Conservation (phyloP, 1,140 invertebrate species). For the Conopomorpha cramerella region DNA sequence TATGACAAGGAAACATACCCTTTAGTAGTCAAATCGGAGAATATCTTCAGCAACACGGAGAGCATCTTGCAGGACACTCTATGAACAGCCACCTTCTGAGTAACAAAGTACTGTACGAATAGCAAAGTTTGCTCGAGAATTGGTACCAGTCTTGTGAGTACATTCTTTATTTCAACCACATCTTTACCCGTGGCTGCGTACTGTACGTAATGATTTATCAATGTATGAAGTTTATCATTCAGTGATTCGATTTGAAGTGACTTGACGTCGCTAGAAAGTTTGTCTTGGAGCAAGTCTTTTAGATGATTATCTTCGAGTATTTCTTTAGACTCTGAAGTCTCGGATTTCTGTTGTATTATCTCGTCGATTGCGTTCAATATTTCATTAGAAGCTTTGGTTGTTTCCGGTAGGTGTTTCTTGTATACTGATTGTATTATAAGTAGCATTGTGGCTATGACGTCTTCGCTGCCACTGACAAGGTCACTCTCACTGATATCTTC, state of each 20-base stretch:
- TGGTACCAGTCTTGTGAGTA: constrained; percentile 59
- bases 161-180: constrained; percentile 18
- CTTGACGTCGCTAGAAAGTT: constrained; percentile 63
- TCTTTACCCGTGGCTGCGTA: constrained; percentile 16
- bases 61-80: constrained; percentile 81
- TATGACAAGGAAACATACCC: no score
- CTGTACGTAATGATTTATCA: constrained; percentile 21
- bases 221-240: constrained; percentile 18
- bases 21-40: constrained; percentile 83
- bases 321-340: constrained; percentile 39
- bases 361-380: constrained; percentile 40
- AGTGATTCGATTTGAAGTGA: constrained; percentile 54
- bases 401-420: constrained; percentile 62
- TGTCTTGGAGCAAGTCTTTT: constrained; percentile 64
- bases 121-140: constrained; percentile 79
- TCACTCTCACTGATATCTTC: constrained; percentile 13
- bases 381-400: constrained; percentile 21
- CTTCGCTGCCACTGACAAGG: constrained; percentile 53
- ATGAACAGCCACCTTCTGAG: constrained; percentile 75
- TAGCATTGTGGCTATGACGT: constrained; percentile 64
- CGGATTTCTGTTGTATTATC: constrained; percentile 38
- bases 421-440: constrained; percentile 71
- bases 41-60: constrained; percentile 82
- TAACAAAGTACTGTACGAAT: constrained; percentile 78
- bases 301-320: constrained; percentile 67